These are phyloP conservation scores for Fragum fragum DNA, from an alignment of 2,888 invertebrate genomes.

Conservation along the genomic window DNA sequence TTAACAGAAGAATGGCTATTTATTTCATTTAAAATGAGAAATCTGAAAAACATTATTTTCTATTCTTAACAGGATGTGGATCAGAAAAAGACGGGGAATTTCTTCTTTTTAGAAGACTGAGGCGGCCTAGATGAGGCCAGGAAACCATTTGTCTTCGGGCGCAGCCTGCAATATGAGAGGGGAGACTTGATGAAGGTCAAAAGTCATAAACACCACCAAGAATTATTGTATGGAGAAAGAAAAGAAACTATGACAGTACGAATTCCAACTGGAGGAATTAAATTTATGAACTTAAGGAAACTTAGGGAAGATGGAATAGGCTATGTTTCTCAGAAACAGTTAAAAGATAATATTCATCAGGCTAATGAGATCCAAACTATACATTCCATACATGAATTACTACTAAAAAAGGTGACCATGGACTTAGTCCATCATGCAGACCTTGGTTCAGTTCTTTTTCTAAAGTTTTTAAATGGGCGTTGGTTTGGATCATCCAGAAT, in stretches of 20 bases:
- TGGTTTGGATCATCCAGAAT: background rate
- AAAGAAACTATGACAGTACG: background rate
- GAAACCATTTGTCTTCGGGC: slow-evolving; percentile 54
- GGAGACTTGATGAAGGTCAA: background rate
- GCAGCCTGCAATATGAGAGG: slow-evolving; percentile 59
- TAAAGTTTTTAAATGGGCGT: background rate
- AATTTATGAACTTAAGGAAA: background rate
- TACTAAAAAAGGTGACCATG: no score
- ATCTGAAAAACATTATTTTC: background rate
- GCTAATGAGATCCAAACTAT: no score
- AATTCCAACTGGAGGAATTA: background rate
- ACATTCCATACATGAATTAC: no score
- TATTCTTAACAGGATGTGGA: slow-evolving; percentile 93
- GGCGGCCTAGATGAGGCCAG: slow-evolving; percentile 44
- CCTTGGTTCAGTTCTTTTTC: background rate
- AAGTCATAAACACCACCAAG: slow-evolving; percentile 11
- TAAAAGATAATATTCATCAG: background rate
- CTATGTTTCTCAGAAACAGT: background rate
- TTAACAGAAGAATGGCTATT: no score
- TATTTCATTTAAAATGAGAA: no score
- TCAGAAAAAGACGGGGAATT: slow-evolving; percentile 98
- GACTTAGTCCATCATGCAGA: background rate
- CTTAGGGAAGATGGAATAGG: background rate
- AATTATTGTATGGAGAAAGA: background rate
- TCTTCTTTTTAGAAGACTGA: slow-evolving; percentile 99